These are phyloP conservation scores for Ornithoptera priamus DNA, from an alignment of 2,888 invertebrate genomes.

Conservation along the genomic window DNA sequence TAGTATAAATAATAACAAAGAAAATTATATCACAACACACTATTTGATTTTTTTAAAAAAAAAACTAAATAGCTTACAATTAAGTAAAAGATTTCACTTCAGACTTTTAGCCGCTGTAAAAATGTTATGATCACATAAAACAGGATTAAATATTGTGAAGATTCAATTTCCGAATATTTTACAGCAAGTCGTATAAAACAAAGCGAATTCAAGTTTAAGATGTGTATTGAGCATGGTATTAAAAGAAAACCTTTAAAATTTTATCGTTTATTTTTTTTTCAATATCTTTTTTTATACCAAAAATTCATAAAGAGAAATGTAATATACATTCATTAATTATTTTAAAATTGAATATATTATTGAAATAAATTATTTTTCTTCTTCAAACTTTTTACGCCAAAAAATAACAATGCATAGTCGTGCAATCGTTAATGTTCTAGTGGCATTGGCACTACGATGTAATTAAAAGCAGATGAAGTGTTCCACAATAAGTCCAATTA, in stretches of 20 bases:
- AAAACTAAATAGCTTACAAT: conserved; percentile 16
- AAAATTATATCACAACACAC: neutral
- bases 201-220: conserved; percentile 15
- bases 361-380: no score
- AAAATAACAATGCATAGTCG: no score
- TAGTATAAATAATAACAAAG: neutral
- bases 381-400: no score
- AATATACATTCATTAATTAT: no score
- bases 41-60: neutral
- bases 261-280: neutral
- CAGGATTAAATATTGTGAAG: conserved; percentile 25
- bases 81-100: conserved; percentile 16
- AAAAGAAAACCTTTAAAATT: conserved; percentile 5
- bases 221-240: conserved; percentile 1
- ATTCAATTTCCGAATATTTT: conserved; percentile 25
- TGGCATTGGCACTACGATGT: neutral
- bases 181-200: conserved; percentile 17
- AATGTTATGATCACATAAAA: conserved; percentile 25
- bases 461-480: neutral
- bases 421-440: neutral
- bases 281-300: neutral
- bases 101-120: conserved; percentile 23
- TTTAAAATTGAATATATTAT: no score
- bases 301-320: no score
- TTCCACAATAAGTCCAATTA: neutral